phyloP scores from a whole-genome alignment of 2,797 vertebrate genomes.

The Ctenopoma kingsleyae region DNA sequence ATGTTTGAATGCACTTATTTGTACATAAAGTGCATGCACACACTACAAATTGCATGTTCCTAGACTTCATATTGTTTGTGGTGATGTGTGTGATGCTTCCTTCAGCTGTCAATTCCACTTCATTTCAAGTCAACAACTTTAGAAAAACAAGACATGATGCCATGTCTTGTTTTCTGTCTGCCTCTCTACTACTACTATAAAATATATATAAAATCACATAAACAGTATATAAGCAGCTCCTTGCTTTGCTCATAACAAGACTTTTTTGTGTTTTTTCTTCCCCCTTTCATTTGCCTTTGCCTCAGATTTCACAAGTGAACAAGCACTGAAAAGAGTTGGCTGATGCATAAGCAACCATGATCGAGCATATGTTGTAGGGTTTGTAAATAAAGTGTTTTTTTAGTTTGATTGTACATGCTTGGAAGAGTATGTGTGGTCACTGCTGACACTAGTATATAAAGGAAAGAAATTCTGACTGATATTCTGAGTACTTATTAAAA shows the following conservation, averaged over 20 bases:
- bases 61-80: slow-evolving; percentile 9
- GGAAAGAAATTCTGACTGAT: slow-evolving; percentile 30
- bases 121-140: background rate
- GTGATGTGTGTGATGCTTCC: too few species aligned
- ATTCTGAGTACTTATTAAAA: slow-evolving; percentile 25
- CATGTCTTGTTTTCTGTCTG: too few species aligned
- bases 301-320: slow-evolving; percentile 37
- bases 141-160: background rate
- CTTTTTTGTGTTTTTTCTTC: slow-evolving; percentile 2
- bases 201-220: too few species aligned
- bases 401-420: background rate
- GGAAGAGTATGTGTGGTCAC: background rate
- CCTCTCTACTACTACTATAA: too few species aligned
- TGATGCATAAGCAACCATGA: slow-evolving; percentile 25
- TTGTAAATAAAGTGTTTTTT: slow-evolving; percentile 16
- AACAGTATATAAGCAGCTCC: too few species aligned
- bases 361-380: slow-evolving; percentile 23
- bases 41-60: slow-evolving; percentile 5
- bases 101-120: background rate
- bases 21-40: background rate
- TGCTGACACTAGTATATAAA: slow-evolving; percentile 10
- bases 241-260: slow-evolving; percentile 4
- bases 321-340: slow-evolving; percentile 16
- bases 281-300: background rate
- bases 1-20: background rate